phyloP scores from a whole-genome alignment of 53 echinoderm and acorn worm genomes.

The Mesocentrotus franciscanus region DNA sequence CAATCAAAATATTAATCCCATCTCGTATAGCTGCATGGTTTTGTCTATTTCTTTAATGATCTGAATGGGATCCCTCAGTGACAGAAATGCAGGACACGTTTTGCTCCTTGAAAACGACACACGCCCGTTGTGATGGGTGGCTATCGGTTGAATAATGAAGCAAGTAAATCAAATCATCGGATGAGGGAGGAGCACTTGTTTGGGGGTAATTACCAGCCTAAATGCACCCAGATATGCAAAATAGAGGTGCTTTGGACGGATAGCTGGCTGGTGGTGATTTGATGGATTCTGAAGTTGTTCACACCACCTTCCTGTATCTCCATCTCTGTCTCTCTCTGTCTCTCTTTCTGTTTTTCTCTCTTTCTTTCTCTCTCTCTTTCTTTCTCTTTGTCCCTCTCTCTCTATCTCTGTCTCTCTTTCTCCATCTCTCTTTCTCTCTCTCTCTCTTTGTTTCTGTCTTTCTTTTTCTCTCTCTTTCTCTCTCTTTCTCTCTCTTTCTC shows the following conservation, averaged over 20 bases:
- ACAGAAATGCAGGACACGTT: constrained; percentile 59
- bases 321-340: background rate
- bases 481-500: no score
- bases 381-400: background rate
- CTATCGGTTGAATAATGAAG: constrained; percentile 39
- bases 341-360: background rate
- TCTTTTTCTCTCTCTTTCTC: background rate
- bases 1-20: no score
- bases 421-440: no score
- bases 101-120: constrained; percentile 38
- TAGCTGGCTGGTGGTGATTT: background rate
- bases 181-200: constrained; percentile 31
- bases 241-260: background rate
- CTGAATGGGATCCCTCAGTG: no score
- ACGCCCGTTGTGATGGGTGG: constrained; percentile 34
- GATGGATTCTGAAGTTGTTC: constrained; percentile 18
- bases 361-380: background rate
- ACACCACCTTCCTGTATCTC: background rate
- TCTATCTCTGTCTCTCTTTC: no score
- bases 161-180: constrained; percentile 50
- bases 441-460: background rate
- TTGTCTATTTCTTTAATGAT: no score
- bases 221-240: constrained; percentile 15
- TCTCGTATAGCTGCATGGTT: no score
- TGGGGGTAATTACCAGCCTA: constrained; percentile 39